A percentile compares a stretch with the other conserved stretches of the same genome.
phyloP scores from a whole-genome alignment of 1,140 invertebrate species.

The Heterodera carotae region DNA sequence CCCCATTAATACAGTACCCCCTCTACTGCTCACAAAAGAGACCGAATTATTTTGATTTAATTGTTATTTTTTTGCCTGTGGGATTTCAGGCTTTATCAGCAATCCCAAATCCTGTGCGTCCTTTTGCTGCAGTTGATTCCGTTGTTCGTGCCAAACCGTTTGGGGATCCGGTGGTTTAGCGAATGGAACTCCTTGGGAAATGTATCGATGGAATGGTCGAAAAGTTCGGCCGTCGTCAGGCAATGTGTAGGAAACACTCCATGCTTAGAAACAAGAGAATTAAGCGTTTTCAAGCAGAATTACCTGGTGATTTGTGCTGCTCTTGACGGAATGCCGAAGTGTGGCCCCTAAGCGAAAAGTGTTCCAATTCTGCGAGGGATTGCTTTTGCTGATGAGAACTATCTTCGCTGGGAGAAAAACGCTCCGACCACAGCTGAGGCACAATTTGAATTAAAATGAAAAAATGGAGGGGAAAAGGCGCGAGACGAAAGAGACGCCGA shows the following conservation, averaged over 20 bases:
- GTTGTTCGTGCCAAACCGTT: background rate
- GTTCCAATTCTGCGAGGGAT: background rate
- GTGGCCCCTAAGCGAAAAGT: too few relatives aligned
- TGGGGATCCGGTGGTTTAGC: background rate
- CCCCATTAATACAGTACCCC: too few relatives aligned
- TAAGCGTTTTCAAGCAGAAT: too few relatives aligned
- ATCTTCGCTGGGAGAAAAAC: background rate
- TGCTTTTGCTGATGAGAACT: background rate
- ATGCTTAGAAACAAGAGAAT: too few relatives aligned
- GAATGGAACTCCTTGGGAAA: conserved; percentile 2
- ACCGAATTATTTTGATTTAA: too few relatives aligned
- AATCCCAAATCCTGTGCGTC: background rate
- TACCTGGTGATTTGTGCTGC: background rate
- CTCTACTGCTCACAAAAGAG: too few relatives aligned
- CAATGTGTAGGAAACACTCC: conserved; percentile 12
- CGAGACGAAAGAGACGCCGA: too few relatives aligned
- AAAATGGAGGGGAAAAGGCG: too few relatives aligned
- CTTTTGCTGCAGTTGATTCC: background rate
- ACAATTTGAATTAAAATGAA: background rate
- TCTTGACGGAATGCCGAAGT: too few relatives aligned
- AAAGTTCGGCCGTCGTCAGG: background rate
- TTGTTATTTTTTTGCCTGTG: conserved; percentile 7
- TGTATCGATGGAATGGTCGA: conserved; percentile 5
- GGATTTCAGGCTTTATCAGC: background rate
- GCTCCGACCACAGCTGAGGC: too few relatives aligned